These are phyloP conservation scores for Proisotoma minuta DNA, from an alignment of 2,888 invertebrate genomes.

Conservation along the genomic window DNA sequence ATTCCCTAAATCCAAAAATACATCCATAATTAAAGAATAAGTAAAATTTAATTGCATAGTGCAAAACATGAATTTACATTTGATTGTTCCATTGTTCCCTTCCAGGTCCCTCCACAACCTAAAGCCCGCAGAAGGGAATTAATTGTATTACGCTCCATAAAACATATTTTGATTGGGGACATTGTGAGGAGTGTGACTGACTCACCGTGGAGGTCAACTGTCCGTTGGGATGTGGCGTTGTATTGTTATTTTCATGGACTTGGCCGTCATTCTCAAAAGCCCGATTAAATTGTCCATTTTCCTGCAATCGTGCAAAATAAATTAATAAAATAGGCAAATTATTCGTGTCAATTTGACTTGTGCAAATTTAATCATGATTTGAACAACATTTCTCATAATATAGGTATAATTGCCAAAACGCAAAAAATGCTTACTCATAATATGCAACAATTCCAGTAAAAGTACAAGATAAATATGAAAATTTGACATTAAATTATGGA, in stretches of 20 bases:
- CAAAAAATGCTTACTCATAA: too few relatives aligned
- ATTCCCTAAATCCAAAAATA: background rate
- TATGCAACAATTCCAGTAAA: too few relatives aligned
- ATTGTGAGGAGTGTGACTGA: background rate
- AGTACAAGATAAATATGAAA: too few relatives aligned
- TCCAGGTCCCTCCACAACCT: slow-evolving; percentile 23
- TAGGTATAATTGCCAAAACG: too few relatives aligned
- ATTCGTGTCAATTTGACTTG: background rate
- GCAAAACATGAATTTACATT: slow-evolving; percentile 14
- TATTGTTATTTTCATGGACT: background rate
- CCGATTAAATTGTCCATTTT: background rate
- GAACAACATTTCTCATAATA: too few relatives aligned
- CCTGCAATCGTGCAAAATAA: background rate
- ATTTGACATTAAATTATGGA: too few relatives aligned
- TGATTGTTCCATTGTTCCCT: slow-evolving; percentile 31
- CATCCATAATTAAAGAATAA: background rate
- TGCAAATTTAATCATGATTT: too few relatives aligned
- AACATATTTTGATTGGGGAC: background rate
- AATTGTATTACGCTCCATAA: background rate
- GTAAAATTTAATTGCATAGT: background rate
- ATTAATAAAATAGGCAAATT: too few relatives aligned
- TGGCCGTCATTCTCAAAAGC: slow-evolving; percentile 6
- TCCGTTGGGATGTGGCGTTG: background rate
- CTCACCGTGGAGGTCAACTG: slow-evolving; percentile 12
- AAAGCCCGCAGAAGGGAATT: background rate